A percentile compares a stretch with the other conserved stretches of the same genome.
Evolutionary conservation across 2,113 vertebrate genomes (phyloP).

Genomic region (Petroica traversi): DNA sequence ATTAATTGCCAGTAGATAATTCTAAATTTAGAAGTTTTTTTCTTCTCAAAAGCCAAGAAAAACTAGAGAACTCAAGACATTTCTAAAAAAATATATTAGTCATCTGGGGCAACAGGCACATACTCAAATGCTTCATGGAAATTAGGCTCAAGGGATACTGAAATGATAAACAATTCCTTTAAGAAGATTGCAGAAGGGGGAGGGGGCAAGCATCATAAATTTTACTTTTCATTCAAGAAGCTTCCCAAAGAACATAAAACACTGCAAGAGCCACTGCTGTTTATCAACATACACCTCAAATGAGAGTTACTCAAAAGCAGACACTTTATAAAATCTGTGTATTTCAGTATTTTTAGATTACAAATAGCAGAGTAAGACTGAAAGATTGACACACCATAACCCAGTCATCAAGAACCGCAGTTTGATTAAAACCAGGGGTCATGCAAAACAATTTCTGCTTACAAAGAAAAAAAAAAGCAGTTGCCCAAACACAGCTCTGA

Average conservation of each 20-base stretch:
- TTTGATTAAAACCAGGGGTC: not conserved
- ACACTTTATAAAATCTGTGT: not conserved
- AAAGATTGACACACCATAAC: not conserved
- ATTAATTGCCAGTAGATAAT: not conserved
- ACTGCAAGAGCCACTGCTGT: not conserved
- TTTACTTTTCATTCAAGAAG: not conserved
- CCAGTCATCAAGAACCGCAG: not conserved
- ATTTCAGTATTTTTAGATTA: not conserved
- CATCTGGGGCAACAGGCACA: not conserved
- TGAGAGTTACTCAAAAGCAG: not conserved
- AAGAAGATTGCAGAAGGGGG: not conserved
- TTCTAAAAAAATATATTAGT: not conserved
- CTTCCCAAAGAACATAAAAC: not conserved
- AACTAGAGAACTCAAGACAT: not conserved
- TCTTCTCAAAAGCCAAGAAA: not conserved
- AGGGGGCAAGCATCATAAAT: not conserved
- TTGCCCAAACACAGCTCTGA: not conserved
- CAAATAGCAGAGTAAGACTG: not conserved
- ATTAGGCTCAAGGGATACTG: not conserved
- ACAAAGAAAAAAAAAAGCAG: not conserved
- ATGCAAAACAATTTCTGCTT: not conserved
- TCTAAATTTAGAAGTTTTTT: not conserved
- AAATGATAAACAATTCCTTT: not conserved
- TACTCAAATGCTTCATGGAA: not conserved
- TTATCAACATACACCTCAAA: not conserved